phyloP scores from a whole-genome alignment of 2,113 vertebrate species.

The Malaclemys terrapin region DNA sequence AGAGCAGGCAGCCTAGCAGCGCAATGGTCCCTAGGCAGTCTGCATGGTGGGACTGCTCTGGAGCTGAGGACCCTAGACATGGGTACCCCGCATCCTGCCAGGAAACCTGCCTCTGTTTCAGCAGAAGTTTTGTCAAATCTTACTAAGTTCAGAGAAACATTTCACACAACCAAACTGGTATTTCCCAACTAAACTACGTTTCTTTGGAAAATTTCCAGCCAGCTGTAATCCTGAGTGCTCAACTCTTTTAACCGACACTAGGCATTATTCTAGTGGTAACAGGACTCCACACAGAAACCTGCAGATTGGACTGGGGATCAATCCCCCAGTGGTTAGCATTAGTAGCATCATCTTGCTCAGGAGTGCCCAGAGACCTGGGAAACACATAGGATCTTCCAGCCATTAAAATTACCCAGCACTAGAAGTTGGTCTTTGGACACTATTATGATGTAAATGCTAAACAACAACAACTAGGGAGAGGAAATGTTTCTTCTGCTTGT shows the following conservation, averaged over 20 bases:
- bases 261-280: background rate
- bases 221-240: background rate
- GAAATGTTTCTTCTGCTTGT: background rate
- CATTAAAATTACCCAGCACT: background rate
- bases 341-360: background rate
- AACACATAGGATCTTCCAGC: background rate
- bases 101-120: no score
- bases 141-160: no score
- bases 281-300: background rate
- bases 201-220: background rate
- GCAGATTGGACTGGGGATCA: background rate
- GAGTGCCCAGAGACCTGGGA: background rate
- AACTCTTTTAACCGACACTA: background rate
- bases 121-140: no score
- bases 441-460: background rate
- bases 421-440: fast-evolving
- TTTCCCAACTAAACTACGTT: background rate
- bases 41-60: background rate
- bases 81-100: background rate
- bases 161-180: no score
- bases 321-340: background rate
- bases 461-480: background rate
- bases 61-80: background rate
- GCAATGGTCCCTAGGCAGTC: no score
- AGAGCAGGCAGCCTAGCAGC: background rate